phyloP scores from a whole-genome alignment of 2,888 invertebrate genomes.

The Deilephila elpenor region DNA sequence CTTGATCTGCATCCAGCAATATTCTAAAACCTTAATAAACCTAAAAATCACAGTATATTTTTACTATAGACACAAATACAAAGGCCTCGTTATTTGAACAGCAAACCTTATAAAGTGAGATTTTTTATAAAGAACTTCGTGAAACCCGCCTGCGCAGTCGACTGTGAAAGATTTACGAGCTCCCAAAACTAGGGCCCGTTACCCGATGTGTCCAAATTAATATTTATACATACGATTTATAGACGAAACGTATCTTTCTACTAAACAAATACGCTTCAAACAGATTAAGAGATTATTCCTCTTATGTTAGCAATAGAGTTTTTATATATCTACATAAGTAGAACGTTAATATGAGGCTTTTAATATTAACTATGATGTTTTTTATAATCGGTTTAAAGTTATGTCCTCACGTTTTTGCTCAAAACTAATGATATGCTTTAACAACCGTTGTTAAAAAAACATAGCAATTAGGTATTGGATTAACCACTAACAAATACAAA shows the following conservation, averaged over 20 bases:
- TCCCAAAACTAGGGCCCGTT: constrained; percentile 46
- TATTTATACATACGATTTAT: constrained; percentile 61
- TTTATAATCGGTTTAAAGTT: constrained; percentile 10
- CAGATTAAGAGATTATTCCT: constrained; percentile 27
- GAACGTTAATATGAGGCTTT: constrained; percentile 3
- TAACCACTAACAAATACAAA: too few relatives aligned
- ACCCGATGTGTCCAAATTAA: constrained; percentile 57
- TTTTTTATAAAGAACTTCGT: not conserved
- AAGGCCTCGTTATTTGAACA: not conserved
- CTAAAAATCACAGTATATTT: too few relatives aligned
- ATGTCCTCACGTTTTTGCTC: not conserved
- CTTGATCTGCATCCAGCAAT: too few relatives aligned
- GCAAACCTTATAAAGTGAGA: not conserved
- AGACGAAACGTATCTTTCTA: constrained; percentile 52
- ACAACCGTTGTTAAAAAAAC: too few relatives aligned
- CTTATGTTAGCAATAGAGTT: not conserved
- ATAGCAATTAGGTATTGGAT: too few relatives aligned
- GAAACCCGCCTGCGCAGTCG: constrained; percentile 35
- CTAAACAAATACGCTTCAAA: constrained; percentile 42
- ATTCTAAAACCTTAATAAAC: too few relatives aligned
- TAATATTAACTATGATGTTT: constrained; percentile 6
- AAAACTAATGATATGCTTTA: not conserved
- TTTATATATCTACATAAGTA: not conserved
- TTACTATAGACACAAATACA: too few relatives aligned
- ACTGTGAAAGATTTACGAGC: constrained; percentile 51